A percentile compares a stretch with the other conserved stretches of the same genome.
Evolutionary conservation across 2,797 vertebrate genomes (phyloP).

Genomic region (Synanceia verrucosa): DNA sequence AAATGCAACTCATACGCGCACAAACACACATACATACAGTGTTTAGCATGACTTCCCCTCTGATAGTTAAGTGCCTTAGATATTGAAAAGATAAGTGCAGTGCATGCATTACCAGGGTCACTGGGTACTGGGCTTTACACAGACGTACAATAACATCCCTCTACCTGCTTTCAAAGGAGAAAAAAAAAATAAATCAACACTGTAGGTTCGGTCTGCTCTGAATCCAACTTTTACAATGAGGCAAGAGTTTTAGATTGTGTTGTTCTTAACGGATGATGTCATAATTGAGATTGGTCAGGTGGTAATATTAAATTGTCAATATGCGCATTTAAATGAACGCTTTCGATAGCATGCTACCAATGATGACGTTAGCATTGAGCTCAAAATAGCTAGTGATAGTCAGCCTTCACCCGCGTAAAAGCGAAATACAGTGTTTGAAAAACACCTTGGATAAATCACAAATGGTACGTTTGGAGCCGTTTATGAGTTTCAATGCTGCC

Average conservation of each 20-base stretch:
- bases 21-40: constrained; percentile 12
- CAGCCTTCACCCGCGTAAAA: not conserved
- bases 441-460: not conserved
- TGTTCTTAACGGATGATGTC: constrained; percentile 11
- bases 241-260: constrained; percentile 9
- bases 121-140: constrained; percentile 23
- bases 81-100: constrained; percentile 56
- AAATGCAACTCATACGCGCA: constrained; percentile 51
- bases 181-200: constrained; percentile 1
- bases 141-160: constrained; percentile 24
- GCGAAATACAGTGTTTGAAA: too few relatives aligned
- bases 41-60: constrained; percentile 36
- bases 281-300: too few relatives aligned
- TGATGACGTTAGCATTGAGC: not conserved
- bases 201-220: not conserved
- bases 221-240: constrained; percentile 15
- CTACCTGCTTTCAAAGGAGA: constrained; percentile 18
- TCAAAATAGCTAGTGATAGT: not conserved
- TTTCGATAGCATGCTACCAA: not conserved
- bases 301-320: too few relatives aligned
- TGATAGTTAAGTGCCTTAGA: constrained; percentile 53
- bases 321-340: not conserved
- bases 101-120: constrained; percentile 53
- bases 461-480: not conserved
- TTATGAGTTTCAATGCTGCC: too few relatives aligned